A percentile compares a stretch with the other conserved stretches of the same genome.
These are phyloP conservation scores for Heliconius cydno DNA, from an alignment of 2,888 invertebrate genomes.

Conservation along the genomic window DNA sequence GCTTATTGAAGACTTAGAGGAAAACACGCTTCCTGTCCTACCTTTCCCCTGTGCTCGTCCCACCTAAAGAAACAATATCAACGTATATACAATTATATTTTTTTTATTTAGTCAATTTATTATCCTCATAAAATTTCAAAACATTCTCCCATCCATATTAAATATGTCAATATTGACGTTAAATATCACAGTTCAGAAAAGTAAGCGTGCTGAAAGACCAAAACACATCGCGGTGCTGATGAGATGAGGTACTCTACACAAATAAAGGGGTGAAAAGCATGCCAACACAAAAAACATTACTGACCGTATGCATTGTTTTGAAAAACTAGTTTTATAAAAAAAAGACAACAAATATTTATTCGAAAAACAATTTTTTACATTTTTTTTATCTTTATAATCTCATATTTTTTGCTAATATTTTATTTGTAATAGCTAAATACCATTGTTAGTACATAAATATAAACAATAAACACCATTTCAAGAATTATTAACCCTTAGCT, in stretches of 20 bases:
- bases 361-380: background rate
- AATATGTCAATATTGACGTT: no score
- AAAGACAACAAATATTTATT: background rate
- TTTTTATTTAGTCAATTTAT: background rate
- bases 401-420: no score
- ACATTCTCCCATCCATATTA: background rate
- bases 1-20: constrained; percentile 94
- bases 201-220: background rate
- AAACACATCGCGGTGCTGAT: background rate
- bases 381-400: background rate
- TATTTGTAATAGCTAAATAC: background rate
- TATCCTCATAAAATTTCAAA: background rate
- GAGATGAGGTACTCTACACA: background rate
- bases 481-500: background rate
- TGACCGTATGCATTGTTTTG: background rate
- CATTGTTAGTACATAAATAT: background rate
- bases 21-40: constrained; percentile 95
- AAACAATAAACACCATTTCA: background rate
- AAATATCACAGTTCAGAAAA: background rate
- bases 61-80: constrained; percentile 78
- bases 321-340: background rate
- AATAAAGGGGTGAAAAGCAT: background rate
- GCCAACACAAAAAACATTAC: background rate
- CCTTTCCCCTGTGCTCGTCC: constrained; percentile 84
- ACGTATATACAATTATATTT: background rate